Base-by-base conservation (phyloP, 2,797 vertebrate genomes). In the Rhincodon typus region DNA sequence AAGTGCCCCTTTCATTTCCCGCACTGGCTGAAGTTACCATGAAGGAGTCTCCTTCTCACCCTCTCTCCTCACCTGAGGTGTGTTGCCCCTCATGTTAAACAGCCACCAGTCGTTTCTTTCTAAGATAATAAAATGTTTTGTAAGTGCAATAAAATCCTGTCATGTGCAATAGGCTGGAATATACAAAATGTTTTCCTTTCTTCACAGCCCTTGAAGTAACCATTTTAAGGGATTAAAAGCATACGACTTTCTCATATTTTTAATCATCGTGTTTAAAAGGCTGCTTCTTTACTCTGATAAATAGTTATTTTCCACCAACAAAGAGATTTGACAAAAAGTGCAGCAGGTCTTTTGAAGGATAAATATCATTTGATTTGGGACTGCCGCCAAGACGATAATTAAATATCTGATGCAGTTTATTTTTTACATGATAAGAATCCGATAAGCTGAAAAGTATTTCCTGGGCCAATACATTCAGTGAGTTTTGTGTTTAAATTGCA, bases 291-390 rank as follows among this genome's bases (percentile, higher is more conserved):
- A 42, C 42, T 77, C 5, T 23, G 70, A 74, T 95, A 95, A 94
- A 77, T 94, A 42, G 94, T 42, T 94, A 46, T 72, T 72, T 94
- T 50, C 10, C 70, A 25, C 23, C 13, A 74, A 53, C 94, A 57
- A 53, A 12, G 30, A 12, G 30, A 17, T 53, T 15, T 77, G 30
- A 57, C 27, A 95, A 94, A 66, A 95, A 53, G 6, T 34, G 42
- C 30, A 74, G 46, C 38, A 34, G 94, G 70, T 23, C 94, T 95
- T 94, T 74, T 67, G 66, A 95, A 77, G 94, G 69, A 95, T 74
- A 53, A 94, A 94, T 77, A 95, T 95, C 50, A 95, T 74, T 77
- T 95, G 46, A 95, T 74, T 95, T 95, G 70, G 70, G 70, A 74
- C 27, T 17, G 23, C 27, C 3, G 94, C 94, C 94, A 57, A 95